Evolutionary conservation across 1,140 invertebrate genomes (phyloP).

Genomic region (Caenorhabditis tropicalis): DNA sequence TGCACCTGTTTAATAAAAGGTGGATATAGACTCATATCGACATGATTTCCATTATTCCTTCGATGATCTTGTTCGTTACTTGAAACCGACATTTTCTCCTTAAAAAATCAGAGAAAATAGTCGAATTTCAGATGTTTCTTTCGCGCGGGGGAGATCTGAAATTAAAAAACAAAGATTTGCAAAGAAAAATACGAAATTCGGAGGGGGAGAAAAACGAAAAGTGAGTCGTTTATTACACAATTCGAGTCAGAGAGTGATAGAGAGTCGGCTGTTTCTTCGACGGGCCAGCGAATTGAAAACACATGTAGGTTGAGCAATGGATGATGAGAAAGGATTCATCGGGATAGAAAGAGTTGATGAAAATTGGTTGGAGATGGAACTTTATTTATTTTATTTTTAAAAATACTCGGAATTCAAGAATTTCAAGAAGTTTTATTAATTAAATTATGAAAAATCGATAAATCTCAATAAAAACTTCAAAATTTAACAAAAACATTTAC

Average conservation of each 20-base stretch:
- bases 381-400: too few relatives aligned
- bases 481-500: too few relatives aligned
- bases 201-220: neutral
- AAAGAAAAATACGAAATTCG: slow-evolving; percentile 5
- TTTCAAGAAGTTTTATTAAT: too few relatives aligned
- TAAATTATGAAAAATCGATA: neutral
- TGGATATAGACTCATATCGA: slow-evolving; percentile 12
- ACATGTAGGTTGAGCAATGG: neutral
- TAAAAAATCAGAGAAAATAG: neutral
- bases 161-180: neutral
- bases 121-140: too few relatives aligned
- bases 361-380: neutral
- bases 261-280: neutral
- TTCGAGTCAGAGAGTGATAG: neutral
- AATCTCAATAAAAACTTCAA: neutral
- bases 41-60: neutral
- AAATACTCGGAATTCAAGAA: too few relatives aligned
- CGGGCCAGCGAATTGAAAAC: slow-evolving; percentile 17
- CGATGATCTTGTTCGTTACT: neutral
- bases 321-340: neutral
- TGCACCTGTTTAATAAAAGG: slow-evolving; percentile 9
- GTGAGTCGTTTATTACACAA: slow-evolving; percentile 1
- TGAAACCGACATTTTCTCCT: slow-evolving; percentile 16
- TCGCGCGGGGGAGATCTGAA: too few relatives aligned
- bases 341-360: neutral